Evolutionary conservation across 1,140 invertebrate genomes (phyloP), one percentile per base, ranked within the genome.

Genomic region (Steinernema khuongi): DNA sequence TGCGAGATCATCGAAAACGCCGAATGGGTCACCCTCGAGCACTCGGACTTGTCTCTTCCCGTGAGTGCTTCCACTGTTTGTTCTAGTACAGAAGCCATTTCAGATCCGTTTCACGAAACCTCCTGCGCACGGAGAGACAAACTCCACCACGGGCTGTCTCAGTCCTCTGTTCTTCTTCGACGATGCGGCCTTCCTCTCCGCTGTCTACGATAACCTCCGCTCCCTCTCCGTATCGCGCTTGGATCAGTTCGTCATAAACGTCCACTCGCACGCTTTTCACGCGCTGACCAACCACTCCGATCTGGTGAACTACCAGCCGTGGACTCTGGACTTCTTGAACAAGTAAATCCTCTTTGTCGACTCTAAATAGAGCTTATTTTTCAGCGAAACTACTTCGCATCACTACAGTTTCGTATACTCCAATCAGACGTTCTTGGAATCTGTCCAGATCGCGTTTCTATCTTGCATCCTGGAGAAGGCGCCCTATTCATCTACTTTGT

Each of bases 371-470:
- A 7, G 36, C 36, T 17, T 26, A 14, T 22, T 7, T 60, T 60
- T 60, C 22, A 60, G 50, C 26, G 7, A 60, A 60, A 60, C 50
- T 22, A 60, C 50, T 4, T 7, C 50, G 22, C 14, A 60, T 11
- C 50, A n/a, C 50, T 60, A 60, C 50, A 60, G 50, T 22, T 60
- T 60, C 22, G 50, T 14, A 60, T 60, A 60, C 19, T 60, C 50
- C 4, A 60, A 60, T 22, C 7, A 60, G 26, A 60, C 50, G 19
- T 60, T 60, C 26, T 4, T 60, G 14, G 50, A 60, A 22, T 60
- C 50, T 7, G 22, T 60, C 19, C 50, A 60, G 19, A 4, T 22
- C 50, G 50, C 50, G 4, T 60, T 60, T 22, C 50, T 60, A 2
- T 14, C 50, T 60, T 60, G 50, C 22, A 17, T 60, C 14, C 50